These are phyloP conservation scores for Hermatobates lingyangjiaoensis DNA, from an alignment of 1,140 invertebrate species.

Conservation along the genomic window DNA sequence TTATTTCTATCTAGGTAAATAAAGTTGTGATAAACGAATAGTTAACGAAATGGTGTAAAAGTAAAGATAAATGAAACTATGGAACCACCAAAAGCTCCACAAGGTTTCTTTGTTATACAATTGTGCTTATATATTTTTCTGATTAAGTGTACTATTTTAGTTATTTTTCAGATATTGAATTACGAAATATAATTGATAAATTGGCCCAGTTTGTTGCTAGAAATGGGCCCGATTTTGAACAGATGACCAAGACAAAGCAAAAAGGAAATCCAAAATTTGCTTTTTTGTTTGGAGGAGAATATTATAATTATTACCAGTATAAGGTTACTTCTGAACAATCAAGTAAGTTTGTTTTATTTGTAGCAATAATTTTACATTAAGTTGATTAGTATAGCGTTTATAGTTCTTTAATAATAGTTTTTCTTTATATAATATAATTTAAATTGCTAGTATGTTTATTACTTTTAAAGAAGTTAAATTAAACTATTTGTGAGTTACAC, in stretches of 20 bases:
- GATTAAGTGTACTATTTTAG: neutral
- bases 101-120: neutral
- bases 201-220: slow-evolving; percentile 93
- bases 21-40: too few relatives aligned
- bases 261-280: slow-evolving; percentile 92
- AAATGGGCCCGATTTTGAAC: slow-evolving; percentile 96
- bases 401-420: too few relatives aligned
- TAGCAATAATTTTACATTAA: too few relatives aligned
- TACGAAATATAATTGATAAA: slow-evolving; percentile 94
- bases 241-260: slow-evolving; percentile 95
- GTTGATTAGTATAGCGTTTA: too few relatives aligned
- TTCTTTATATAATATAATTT: too few relatives aligned
- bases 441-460: too few relatives aligned
- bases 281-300: slow-evolving; percentile 90
- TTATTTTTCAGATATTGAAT: slow-evolving; percentile 54
- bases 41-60: too few relatives aligned
- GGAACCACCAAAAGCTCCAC: slow-evolving; percentile 11
- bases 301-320: slow-evolving; percentile 91
- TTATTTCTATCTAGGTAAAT: too few relatives aligned
- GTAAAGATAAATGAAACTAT: too few relatives aligned
- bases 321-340: slow-evolving; percentile 80
- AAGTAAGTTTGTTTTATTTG: slow-evolving; percentile 36
- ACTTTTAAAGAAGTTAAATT: too few relatives aligned
- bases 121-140: neutral
- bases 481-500: too few relatives aligned